These are phyloP conservation scores for Syrista parreyssii DNA, from an alignment of 2,888 invertebrate species.

Conservation along the genomic window DNA sequence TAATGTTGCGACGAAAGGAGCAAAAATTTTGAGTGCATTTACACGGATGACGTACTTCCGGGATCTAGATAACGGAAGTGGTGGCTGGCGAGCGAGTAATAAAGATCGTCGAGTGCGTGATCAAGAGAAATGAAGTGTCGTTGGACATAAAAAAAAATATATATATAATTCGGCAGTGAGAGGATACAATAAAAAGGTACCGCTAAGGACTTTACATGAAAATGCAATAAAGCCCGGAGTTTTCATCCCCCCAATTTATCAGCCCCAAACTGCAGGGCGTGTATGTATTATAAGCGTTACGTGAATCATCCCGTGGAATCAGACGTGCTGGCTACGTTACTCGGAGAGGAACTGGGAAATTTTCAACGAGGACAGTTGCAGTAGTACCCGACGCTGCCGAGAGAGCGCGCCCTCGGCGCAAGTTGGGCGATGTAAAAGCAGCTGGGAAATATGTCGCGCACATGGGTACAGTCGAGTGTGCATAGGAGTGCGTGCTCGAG, in stretches of 20 bases:
- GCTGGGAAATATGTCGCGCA: background rate
- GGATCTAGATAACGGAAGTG: background rate
- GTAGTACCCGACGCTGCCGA: background rate
- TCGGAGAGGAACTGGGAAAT: background rate
- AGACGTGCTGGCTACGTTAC: background rate
- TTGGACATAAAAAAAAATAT: background rate
- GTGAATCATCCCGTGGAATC: background rate
- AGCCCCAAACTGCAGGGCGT: background rate
- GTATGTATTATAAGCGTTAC: background rate
- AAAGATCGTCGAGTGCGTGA: background rate
- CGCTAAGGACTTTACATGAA: background rate
- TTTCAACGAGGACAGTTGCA: background rate
- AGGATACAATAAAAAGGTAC: background rate
- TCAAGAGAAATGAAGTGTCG: background rate
- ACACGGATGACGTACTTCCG: background rate
- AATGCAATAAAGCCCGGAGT: background rate
- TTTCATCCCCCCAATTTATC: background rate
- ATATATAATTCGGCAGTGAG: background rate
- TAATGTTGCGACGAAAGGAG: background rate
- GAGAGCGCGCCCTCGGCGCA: background rate
- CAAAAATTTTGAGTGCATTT: background rate
- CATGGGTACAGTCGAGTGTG: background rate
- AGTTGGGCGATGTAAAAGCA: background rate
- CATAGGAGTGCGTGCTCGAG: background rate
- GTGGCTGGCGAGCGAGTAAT: background rate